Evolutionary conservation across 1,140 invertebrate species (phyloP), one percentile per base, ranked within the genome.

Genomic region (Bombus pyrosoma): DNA sequence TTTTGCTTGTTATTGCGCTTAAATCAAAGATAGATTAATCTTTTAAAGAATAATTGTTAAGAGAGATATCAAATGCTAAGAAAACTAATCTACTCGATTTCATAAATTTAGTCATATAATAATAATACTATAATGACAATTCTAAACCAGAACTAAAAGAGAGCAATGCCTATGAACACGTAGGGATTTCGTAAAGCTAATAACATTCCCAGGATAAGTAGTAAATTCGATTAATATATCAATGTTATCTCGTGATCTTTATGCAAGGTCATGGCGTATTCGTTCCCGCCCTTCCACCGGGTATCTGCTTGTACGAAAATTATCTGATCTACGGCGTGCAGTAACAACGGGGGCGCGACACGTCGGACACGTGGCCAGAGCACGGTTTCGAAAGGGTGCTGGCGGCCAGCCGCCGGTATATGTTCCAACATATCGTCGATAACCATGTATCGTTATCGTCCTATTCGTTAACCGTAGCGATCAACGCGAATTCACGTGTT

Each of bases 341-440:
- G 80, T 86, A 90, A 90, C 89, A 90, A 90, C 89, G 89, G 81
- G 89, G 89, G 89, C 89, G 89, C 89, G 89, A 90, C 89, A 88
- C 86, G 83, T 85, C 80, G 89, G 89, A 90, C 89, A 90, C 89
- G 89, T 90, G 89, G 76, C 89, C 81, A 72, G 88, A 68, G 68
- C 59, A 86, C 71, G 66, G 80, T 90, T 90, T 90, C 83, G 72
- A 90, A 88, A 88, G 89, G 86, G 89, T 84, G 57, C 75, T 64
- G 79, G 86, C 75, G 86, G 85, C 85, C 86, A 72, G 69, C 71
- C 85, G 69, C 71, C 69, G 72, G 82, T 81, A 78, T 87, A 85
- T 85, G 81, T 87, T 87, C 68, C 64, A 87, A 79, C 71, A 78
- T 82, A 77, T 89, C 79, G 66, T 18, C 88, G 89, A 90, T 90